A percentile compares a stretch with the other conserved stretches of the same genome.
Conservation (phyloP, 2,113 vertebrate species). For the Rhynchomys soricoides region DNA sequence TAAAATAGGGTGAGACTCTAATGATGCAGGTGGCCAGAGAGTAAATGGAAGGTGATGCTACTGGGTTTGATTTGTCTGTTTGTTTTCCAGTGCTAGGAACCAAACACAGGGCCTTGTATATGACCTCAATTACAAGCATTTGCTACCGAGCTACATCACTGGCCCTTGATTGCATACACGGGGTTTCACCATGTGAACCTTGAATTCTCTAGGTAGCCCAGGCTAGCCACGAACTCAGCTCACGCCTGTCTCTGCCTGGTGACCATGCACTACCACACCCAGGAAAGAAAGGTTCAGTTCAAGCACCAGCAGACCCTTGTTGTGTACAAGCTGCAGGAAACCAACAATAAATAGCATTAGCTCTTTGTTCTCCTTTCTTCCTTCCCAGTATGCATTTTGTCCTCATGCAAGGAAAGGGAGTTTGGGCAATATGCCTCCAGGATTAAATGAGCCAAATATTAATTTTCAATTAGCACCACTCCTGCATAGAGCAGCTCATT, state of each 20-base stretch:
- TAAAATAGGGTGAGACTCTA: background rate
- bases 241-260: fast-evolving
- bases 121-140: too few relatives aligned
- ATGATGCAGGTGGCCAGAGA: background rate
- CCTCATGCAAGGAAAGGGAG: background rate
- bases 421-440: background rate
- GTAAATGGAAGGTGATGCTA: background rate
- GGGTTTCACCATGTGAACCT: background rate
- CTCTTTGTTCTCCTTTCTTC: background rate
- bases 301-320: fast-evolving
- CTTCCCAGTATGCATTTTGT: background rate
- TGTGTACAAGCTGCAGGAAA: background rate
- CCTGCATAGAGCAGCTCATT: background rate
- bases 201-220: background rate
- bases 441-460: conserved; percentile 13
- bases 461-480: conserved; percentile 52
- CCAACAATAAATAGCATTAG: background rate
- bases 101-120: background rate
- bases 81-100: too few relatives aligned
- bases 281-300: background rate
- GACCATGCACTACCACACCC: background rate
- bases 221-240: background rate
- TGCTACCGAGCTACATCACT: background rate
- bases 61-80: background rate
- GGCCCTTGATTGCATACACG: background rate